Evolutionary conservation across 2,113 vertebrate genomes (phyloP).

Genomic region (Gobius niger): DNA sequence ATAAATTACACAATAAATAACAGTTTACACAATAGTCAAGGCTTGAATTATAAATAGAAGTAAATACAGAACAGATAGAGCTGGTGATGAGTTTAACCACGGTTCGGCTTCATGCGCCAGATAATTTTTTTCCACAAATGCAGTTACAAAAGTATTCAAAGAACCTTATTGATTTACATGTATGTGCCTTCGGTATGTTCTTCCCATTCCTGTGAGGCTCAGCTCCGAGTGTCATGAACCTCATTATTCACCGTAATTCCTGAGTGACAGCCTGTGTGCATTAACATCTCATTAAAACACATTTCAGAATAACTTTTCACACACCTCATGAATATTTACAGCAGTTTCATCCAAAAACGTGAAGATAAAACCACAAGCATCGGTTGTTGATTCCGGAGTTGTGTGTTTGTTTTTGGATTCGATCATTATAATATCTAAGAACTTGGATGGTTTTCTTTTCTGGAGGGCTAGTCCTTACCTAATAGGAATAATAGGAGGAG

Average conservation of each 20-base stretch:
- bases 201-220: not conserved
- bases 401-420: not conserved
- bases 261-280: not conserved
- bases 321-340: not conserved
- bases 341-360: not conserved
- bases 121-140: not conserved
- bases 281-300: not conserved
- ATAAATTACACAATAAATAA: constrained; percentile 3
- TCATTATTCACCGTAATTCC: not conserved
- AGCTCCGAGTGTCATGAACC: not conserved
- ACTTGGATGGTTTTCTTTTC: not conserved
- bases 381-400: not conserved
- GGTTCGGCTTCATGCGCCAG: not conserved
- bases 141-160: not conserved
- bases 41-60: not conserved
- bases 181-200: not conserved
- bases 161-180: not conserved
- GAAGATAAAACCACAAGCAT: not conserved
- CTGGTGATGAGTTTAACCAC: not conserved
- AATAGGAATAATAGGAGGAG: no score
- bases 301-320: not conserved
- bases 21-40: not conserved
- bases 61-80: not conserved
- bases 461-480: no score
- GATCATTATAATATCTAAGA: no score